Evolutionary conservation across 1,140 invertebrate species (phyloP).

Genomic region (Drosophila azteca): DNA sequence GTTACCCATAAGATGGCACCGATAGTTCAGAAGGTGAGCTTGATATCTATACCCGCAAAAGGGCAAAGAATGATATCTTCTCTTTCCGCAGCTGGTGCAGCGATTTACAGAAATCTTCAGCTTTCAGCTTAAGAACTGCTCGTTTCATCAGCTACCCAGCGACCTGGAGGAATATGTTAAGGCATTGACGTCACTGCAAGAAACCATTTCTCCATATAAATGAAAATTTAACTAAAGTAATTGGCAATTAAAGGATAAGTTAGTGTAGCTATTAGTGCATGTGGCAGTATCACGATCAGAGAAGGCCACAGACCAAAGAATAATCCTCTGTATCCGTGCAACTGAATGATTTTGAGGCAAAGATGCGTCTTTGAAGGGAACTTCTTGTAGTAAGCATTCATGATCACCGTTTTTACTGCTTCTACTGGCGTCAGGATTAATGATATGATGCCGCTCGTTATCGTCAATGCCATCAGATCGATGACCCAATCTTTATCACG

Average conservation of each 20-base stretch:
- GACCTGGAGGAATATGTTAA: conserved; percentile 16
- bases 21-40: conserved; percentile 31
- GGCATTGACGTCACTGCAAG: conserved; percentile 32
- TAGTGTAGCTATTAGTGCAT: conserved; percentile 6
- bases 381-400: conserved; percentile 4
- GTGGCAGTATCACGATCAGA: conserved; percentile 2
- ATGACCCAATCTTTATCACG: not conserved
- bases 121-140: conserved; percentile 35
- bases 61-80: not conserved
- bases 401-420: conserved; percentile 2
- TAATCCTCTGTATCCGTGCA: conserved; percentile 32
- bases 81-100: conserved; percentile 29
- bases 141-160: not conserved
- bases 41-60: not conserved
- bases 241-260: not conserved
- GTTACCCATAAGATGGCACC: conserved; percentile 21
- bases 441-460: conserved; percentile 17
- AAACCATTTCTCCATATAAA: conserved; percentile 38
- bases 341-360: not conserved
- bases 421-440: conserved; percentile 36
- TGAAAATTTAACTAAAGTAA: not conserved
- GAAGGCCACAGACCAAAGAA: conserved; percentile 24
- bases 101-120: conserved; percentile 49
- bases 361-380: not conserved
- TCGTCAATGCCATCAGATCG: not conserved